Evolutionary conservation across 2,888 invertebrate genomes (phyloP).

Genomic region (Argyra leucocephala): DNA sequence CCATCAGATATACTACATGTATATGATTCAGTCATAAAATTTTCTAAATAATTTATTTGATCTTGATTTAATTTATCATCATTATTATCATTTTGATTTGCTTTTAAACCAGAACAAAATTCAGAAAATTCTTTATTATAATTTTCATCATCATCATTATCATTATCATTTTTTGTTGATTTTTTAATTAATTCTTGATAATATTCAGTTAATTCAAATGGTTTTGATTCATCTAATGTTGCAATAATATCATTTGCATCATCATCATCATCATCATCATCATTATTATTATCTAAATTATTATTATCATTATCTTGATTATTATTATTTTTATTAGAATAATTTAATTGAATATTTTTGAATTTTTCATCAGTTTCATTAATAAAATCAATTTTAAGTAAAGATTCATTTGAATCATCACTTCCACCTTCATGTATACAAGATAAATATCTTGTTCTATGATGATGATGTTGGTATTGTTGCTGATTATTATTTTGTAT

Average conservation of each 20-base stretch:
- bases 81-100: background rate
- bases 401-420: background rate
- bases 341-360: background rate
- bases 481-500: background rate
- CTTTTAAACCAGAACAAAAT: background rate
- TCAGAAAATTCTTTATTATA: background rate
- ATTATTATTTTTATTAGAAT: background rate
- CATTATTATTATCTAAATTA: background rate
- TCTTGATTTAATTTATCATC: background rate
- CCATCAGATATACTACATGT: background rate
- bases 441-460: background rate
- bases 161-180: background rate
- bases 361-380: conserved; percentile 6
- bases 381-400: conserved; percentile 1
- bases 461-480: background rate
- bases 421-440: conserved; percentile 1
- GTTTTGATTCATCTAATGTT: background rate
- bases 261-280: background rate
- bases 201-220: background rate
- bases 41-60: background rate
- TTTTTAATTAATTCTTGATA: background rate
- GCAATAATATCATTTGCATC: background rate
- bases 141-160: too few relatives aligned
- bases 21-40: conserved; percentile 4
- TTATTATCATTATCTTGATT: background rate